These are phyloP conservation scores for Smittia sp. DNA, from an alignment of 2,888 invertebrate species.

Conservation along the genomic window DNA sequence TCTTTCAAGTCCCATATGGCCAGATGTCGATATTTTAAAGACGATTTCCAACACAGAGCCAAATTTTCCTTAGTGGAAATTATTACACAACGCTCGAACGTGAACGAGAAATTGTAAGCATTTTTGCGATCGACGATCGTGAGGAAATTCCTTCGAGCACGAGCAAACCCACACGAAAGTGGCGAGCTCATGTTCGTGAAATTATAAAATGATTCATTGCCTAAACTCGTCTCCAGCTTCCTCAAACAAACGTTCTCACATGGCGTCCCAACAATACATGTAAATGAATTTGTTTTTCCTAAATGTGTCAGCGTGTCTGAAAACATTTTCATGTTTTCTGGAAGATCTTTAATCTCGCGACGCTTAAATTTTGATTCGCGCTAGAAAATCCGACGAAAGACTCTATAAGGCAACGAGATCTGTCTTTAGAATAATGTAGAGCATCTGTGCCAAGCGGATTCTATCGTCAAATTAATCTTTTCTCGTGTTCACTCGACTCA, in stretches of 20 bases:
- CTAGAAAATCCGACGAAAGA: background rate
- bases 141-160: conserved; percentile 11
- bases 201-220: conserved; percentile 37
- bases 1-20: no score
- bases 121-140: background rate
- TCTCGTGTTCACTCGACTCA: no score
- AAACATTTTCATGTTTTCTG: no score
- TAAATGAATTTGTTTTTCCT: background rate
- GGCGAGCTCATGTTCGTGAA: background rate
- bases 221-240: conserved; percentile 27
- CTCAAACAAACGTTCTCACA: conserved; percentile 34
- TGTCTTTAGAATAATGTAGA: background rate
- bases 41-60: no score
- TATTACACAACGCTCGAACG: conserved; percentile 9
- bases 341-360: no score
- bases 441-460: background rate
- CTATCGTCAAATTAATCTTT: no score
- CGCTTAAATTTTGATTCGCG: no score
- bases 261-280: conserved; percentile 1
- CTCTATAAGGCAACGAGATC: background rate
- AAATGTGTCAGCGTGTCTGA: background rate
- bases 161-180: background rate
- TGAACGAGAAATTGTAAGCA: background rate
- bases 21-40: no score
- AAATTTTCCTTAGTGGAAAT: background rate